phyloP scores from a whole-genome alignment of 37 sponge, comb jelly and placozoan genomes.

The Oopsacas minuta region DNA sequence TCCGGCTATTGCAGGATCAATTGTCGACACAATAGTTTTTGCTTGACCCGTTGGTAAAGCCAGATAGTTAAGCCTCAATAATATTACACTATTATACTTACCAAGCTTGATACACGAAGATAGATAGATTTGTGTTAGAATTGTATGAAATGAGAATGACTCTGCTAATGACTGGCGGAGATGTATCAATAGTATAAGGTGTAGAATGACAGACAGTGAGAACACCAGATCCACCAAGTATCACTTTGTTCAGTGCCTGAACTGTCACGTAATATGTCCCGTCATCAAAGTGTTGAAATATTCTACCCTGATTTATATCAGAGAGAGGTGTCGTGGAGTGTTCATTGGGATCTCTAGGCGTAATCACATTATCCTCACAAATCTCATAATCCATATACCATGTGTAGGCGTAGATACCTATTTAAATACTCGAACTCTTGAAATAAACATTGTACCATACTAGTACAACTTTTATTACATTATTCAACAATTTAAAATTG shows the following conservation, averaged over 20 bases:
- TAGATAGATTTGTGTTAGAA: slow-evolving; percentile 20
- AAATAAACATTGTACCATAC: no score
- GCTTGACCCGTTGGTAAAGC: no score
- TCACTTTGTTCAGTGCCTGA: slow-evolving; percentile 33
- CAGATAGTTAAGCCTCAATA: no score
- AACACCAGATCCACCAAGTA: slow-evolving; percentile 59
- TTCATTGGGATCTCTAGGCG: background rate
- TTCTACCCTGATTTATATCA: background rate
- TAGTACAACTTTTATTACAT: no score
- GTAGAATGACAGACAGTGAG: slow-evolving; percentile 61
- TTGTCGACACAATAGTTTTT: no score
- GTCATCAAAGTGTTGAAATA: slow-evolving; percentile 28
- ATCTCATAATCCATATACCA: background rate
- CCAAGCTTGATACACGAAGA: slow-evolving; percentile 36
- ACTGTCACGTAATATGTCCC: slow-evolving; percentile 63
- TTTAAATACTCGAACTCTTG: no score
- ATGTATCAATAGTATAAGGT: slow-evolving; percentile 56
- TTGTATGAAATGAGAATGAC: slow-evolving; percentile 27
- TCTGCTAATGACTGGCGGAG: slow-evolving; percentile 37
- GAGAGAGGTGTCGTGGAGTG: background rate
- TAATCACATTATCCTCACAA: background rate
- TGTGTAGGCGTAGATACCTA: background rate
- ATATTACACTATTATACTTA: no score
- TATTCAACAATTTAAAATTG: no score
- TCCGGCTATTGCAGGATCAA: no score